Conservation (phyloP, 2,797 vertebrate genomes). For the Sebastes diaconus region DNA sequence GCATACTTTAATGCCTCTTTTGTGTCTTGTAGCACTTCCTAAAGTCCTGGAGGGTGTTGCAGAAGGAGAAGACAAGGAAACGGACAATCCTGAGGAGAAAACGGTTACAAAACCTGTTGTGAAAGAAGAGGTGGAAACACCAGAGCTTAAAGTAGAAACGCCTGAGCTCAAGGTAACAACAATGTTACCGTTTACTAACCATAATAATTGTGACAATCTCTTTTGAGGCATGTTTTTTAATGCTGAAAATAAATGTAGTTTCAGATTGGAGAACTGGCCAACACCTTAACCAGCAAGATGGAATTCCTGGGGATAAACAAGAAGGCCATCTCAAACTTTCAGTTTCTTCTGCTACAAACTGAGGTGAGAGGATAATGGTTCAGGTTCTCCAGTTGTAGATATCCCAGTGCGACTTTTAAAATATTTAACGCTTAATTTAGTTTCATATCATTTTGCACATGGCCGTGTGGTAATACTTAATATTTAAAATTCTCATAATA, state of each 20-base stretch:
- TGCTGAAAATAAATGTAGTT: conserved; percentile 82
- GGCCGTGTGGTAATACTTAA: conserved; percentile 49
- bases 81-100: conserved; percentile 83
- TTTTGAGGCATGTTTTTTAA: conserved; percentile 5
- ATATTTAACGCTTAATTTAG: conserved; percentile 64
- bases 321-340: conserved; percentile 98
- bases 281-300: conserved; percentile 98
- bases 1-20: neutral
- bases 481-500: conserved; percentile 73
- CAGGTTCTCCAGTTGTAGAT: conserved; percentile 7
- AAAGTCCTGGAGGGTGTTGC: conserved; percentile 76
- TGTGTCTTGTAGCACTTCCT: conserved; percentile 59
- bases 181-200: neutral
- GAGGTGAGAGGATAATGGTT: conserved; percentile 86
- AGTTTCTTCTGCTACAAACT: conserved; percentile 96
- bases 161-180: conserved; percentile 88
- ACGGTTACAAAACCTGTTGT: conserved; percentile 69
- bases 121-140: conserved; percentile 87
- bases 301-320: conserved; percentile 98
- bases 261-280: conserved; percentile 99
- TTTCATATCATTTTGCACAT: conserved; percentile 49
- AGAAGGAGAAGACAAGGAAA: conserved; percentile 81
- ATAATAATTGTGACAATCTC: rapidly evolving
- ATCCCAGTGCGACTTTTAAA: conserved; percentile 47
- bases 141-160: conserved; percentile 90